phyloP scores from a whole-genome alignment of 2,888 invertebrate species.

The Ochropleura leucogaster region DNA sequence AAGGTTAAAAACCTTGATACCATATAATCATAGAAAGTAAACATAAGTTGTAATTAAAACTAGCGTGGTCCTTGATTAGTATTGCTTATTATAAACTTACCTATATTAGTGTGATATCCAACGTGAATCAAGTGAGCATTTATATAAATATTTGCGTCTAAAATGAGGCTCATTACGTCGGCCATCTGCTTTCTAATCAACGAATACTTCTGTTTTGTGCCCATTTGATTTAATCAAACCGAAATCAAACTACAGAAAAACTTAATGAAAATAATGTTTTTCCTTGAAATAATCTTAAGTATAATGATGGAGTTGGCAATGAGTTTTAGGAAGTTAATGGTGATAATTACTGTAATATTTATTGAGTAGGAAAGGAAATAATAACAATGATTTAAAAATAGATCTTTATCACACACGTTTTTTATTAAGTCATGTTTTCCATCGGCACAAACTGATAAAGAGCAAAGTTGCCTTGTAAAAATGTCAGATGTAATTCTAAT shows the following conservation, averaged over 20 bases:
- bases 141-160: conserved; percentile 64
- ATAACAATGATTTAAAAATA: background rate
- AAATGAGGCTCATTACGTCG: conserved; percentile 72
- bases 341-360: conserved; percentile 8
- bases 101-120: conserved; percentile 9
- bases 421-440: background rate
- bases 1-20: background rate
- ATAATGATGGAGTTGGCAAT: conserved; percentile 25
- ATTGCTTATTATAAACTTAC: background rate
- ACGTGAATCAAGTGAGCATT: conserved; percentile 40
- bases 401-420: background rate
- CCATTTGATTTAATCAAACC: conserved; percentile 65
- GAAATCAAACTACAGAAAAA: conserved; percentile 57
- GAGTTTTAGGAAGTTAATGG: conserved; percentile 1
- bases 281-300: conserved; percentile 54
- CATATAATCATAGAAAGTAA: background rate
- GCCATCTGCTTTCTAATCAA: conserved; percentile 81
- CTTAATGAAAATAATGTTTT: conserved; percentile 64
- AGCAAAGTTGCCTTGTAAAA: no score
- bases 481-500: no score
- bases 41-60: background rate
- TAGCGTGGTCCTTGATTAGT: background rate
- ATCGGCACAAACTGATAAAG: no score
- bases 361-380: background rate
- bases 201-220: conserved; percentile 74